Percentiles rank a stretch among this genome's conserved stretches.
Evolutionary conservation across 2,888 invertebrate species (phyloP).

Genomic region (Ctena decussata): DNA sequence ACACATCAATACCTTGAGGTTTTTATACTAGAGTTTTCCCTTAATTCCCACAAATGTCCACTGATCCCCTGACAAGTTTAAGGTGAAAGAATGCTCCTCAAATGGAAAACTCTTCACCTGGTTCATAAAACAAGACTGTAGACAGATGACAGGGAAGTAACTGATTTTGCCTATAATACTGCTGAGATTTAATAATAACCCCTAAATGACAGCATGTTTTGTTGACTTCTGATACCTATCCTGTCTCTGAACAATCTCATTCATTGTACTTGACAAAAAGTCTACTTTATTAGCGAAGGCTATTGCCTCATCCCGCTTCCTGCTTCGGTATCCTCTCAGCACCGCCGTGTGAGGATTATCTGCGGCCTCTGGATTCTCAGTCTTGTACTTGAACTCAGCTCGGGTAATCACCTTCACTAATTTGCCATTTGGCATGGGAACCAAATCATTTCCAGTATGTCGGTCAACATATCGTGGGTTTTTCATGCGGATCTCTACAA

Average conservation of each 20-base stretch:
- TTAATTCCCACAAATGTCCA: too few relatives aligned
- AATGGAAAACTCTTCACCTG: too few relatives aligned
- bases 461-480: conserved; percentile 62
- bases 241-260: conserved; percentile 66
- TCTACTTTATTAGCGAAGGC: conserved; percentile 73
- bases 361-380: conserved; percentile 64
- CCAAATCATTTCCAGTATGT: conserved; percentile 69
- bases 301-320: conserved; percentile 71
- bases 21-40: too few relatives aligned
- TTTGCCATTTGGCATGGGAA: conserved; percentile 66
- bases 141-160: too few relatives aligned
- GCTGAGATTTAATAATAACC: too few relatives aligned
- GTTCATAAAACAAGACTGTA: too few relatives aligned
- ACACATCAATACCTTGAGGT: too few relatives aligned
- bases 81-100: too few relatives aligned
- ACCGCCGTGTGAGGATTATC: conserved; percentile 75
- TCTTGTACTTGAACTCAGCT: conserved; percentile 73
- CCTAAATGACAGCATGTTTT: too few relatives aligned
- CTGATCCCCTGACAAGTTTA: too few relatives aligned
- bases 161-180: too few relatives aligned
- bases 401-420: conserved; percentile 70
- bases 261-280: conserved; percentile 75
- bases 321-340: conserved; percentile 67
- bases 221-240: conserved; percentile 50
- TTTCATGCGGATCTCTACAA: conserved; percentile 64